A percentile compares a stretch with the other conserved stretches of the same genome.
Evolutionary conservation across 2,888 invertebrate genomes (phyloP).

Genomic region (Deroplatys truncata): DNA sequence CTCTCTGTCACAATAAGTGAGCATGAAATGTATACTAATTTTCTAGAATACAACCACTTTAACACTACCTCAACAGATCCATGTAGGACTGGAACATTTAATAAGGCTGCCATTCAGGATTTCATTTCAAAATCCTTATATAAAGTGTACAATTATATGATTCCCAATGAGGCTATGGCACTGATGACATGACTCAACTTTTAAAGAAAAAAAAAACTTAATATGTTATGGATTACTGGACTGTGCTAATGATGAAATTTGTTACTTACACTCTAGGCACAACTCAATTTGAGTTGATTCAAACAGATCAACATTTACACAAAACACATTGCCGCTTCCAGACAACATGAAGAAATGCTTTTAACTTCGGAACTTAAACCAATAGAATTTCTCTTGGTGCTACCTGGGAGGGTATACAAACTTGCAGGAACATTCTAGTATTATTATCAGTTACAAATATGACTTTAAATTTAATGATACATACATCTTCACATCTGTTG

Average conservation of each 20-base stretch:
- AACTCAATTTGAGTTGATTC: conserved; percentile 11
- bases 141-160: neutral
- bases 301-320: conserved; percentile 19
- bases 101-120: conserved; percentile 21
- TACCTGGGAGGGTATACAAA: neutral
- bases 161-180: neutral
- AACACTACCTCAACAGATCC: neutral
- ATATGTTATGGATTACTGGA: neutral
- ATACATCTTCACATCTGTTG: neutral
- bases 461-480: neutral
- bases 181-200: conserved; percentile 5
- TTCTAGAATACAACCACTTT: neutral
- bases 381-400: neutral
- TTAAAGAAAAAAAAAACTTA: neutral
- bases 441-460: conserved; percentile 1
- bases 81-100: conserved; percentile 9
- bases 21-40: neutral
- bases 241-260: neutral
- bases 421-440: conserved; percentile 9
- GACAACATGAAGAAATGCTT: neutral
- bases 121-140: neutral
- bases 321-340: neutral
- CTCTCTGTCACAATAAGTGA: neutral
- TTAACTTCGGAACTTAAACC: neutral
- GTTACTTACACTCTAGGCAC: neutral